phyloP scores from a whole-genome alignment of 2,888 invertebrate genomes.

The Holacanthella duospinosa region DNA sequence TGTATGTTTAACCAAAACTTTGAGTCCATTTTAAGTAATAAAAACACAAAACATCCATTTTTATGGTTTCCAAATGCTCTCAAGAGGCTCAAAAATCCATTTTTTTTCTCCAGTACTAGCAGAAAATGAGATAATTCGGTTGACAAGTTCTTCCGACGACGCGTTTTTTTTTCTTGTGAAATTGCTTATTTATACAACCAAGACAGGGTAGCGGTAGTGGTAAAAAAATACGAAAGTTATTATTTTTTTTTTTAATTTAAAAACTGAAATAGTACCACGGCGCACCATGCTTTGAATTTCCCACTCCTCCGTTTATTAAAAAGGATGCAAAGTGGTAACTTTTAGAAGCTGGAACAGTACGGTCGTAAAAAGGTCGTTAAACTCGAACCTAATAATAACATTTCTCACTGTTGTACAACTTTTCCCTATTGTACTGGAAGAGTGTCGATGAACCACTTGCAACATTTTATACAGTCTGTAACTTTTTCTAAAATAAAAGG shows the following conservation, averaged over 20 bases:
- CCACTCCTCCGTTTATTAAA: background rate
- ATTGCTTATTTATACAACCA: background rate
- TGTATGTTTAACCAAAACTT: background rate
- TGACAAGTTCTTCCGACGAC: background rate
- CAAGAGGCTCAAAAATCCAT: background rate
- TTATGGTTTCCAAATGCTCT: background rate
- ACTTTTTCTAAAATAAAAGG: background rate
- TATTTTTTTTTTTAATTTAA: no score
- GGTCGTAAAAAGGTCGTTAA: background rate
- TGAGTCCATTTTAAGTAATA: background rate
- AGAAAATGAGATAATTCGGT: background rate
- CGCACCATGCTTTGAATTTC: background rate
- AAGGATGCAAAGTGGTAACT: background rate
- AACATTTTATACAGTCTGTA: background rate
- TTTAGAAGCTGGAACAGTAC: background rate
- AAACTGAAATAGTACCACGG: background rate
- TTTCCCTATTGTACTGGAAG: background rate
- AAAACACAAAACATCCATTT: background rate
- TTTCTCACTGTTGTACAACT: background rate
- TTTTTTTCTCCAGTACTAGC: background rate
- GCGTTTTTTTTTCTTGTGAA: background rate
- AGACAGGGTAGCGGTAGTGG: no score
- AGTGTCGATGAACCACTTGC: background rate
- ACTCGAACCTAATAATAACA: background rate
- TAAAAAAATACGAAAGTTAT: no score